phyloP scores from a whole-genome alignment of 2,113 vertebrate species.

The Epinephelus fuscoguttatus region DNA sequence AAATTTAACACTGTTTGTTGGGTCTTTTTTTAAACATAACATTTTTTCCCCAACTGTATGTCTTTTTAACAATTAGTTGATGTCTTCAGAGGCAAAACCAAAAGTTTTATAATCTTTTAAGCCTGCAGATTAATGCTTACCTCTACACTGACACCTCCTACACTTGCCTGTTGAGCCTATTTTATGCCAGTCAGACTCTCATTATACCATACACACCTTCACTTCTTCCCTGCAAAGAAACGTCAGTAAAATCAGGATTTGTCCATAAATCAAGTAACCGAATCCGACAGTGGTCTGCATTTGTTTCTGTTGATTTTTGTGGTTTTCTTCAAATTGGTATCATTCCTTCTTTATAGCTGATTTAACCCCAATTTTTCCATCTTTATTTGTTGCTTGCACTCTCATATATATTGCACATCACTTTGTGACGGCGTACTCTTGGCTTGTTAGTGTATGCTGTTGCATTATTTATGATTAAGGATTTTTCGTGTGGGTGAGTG shows the following conservation, averaged over 20 bases:
- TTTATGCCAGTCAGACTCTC: neutral
- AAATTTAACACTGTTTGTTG: neutral
- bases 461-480: constrained; percentile 6
- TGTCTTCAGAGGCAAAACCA: neutral
- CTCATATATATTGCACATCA: constrained; percentile 2
- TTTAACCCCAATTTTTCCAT: neutral
- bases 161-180: neutral
- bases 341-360: neutral
- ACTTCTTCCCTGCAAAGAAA: neutral
- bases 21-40: neutral
- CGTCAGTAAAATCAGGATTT: neutral
- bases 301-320: neutral
- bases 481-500: neutral
- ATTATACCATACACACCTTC: neutral
- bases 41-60: neutral
- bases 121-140: neutral
- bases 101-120: neutral
- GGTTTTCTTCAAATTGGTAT: neutral
- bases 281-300: neutral
- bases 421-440: neutral
- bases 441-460: neutral
- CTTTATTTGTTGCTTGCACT: neutral
- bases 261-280: neutral
- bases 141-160: constrained; percentile 9
- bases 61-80: neutral